A percentile compares a stretch with the other conserved stretches of the same genome.
Evolutionary conservation across 30 jellyfish, hydroid and myxozoan genomes (phyloP).

Genomic region (Aurelia coerulea): DNA sequence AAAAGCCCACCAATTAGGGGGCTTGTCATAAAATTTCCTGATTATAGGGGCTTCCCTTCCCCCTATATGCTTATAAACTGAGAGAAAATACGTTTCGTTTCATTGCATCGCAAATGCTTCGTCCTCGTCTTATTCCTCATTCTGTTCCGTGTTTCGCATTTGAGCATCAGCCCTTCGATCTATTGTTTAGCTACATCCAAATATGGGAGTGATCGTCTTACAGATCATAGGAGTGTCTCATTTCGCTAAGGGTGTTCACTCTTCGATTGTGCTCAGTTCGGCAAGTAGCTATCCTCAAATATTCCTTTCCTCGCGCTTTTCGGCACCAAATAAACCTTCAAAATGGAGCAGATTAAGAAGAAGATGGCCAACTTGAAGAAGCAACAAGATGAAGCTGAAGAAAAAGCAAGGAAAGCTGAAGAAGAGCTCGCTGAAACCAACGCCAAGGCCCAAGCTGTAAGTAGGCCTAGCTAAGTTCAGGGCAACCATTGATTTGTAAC

Average conservation of each 20-base stretch:
- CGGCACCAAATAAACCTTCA: slow-evolving; percentile 1
- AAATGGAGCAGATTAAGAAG: slow-evolving; percentile 90
- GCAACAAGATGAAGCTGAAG: slow-evolving; percentile 91
- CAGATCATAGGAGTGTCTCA: slow-evolving; percentile 61
- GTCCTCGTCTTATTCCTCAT: slow-evolving; percentile 17
- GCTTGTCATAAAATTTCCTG: too few species aligned
- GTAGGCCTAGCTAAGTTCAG: not conserved
- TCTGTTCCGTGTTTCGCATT: not conserved
- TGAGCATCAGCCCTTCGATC: slow-evolving; percentile 18
- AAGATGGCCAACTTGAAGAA: slow-evolving; percentile 87
- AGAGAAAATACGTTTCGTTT: too few species aligned
- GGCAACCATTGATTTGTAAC: too few species aligned
- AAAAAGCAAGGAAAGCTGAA: slow-evolving; percentile 88
- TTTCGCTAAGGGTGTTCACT: slow-evolving; percentile 54
- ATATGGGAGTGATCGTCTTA: slow-evolving; percentile 44
- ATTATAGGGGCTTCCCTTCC: too few species aligned
- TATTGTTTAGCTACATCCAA: slow-evolving; percentile 40
- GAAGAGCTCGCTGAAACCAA: slow-evolving; percentile 86
- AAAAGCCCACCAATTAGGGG: too few species aligned
- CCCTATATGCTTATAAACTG: too few species aligned
- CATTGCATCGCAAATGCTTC: too few species aligned
- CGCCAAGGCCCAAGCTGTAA: slow-evolving; percentile 87
- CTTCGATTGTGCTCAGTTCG: not conserved
- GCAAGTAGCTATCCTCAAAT: not conserved
- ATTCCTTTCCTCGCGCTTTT: not conserved